These are phyloP conservation scores for Chloropsis hardwickii DNA, from an alignment of 2,113 vertebrate species.

Conservation along the genomic window DNA sequence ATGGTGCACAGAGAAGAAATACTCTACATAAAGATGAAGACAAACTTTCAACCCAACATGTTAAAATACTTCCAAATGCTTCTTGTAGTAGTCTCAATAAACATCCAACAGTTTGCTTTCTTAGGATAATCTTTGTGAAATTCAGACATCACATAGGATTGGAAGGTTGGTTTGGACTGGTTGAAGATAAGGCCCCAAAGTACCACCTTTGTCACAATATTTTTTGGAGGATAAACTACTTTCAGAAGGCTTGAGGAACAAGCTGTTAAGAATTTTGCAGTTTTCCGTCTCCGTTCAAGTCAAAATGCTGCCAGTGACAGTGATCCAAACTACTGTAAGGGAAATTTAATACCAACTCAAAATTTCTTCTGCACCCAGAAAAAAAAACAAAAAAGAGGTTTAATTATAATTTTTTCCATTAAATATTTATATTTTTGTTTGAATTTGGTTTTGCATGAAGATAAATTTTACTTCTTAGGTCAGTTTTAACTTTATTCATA, in stretches of 20 bases:
- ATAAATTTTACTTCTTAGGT: not conserved
- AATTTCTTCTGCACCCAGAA: not conserved
- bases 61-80: not conserved
- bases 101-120: not conserved
- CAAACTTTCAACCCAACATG: not conserved
- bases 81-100: not conserved
- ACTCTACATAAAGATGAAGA: not conserved
- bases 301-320: not conserved
- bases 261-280: not conserved
- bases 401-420: not conserved
- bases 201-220: not conserved
- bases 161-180: not conserved
- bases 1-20: not conserved
- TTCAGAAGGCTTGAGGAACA: not conserved
- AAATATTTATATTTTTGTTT: not conserved
- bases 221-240: not conserved
- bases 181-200: not conserved
- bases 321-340: not conserved
- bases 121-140: not conserved
- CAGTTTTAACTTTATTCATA: not conserved
- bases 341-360: not conserved
- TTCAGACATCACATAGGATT: not conserved
- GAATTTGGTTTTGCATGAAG: not conserved
- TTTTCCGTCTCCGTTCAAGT: not conserved
- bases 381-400: not conserved